Evolutionary conservation across 2,113 vertebrate species (phyloP), one percentile per base, ranked within the genome.

Genomic region (Steatornis caripensis): DNA sequence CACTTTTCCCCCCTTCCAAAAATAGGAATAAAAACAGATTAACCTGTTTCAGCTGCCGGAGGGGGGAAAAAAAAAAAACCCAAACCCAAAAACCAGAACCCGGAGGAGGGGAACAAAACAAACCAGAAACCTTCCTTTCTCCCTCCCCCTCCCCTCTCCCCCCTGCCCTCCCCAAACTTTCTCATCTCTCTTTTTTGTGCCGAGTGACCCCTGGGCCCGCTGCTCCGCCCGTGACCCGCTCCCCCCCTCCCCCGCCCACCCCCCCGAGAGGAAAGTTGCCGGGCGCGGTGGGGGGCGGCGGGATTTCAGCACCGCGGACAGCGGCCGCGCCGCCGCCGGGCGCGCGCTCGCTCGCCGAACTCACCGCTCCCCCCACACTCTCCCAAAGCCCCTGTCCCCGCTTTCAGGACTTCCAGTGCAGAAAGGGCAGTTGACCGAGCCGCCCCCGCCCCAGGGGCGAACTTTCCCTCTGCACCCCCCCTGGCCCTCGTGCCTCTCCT

Each of bases 221-320:
- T 15, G 87, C 61, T 49, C 14, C 70, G 64, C 37, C 54, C 22
- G 51, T 26, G 61, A 68, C 64, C 36, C 39, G 36, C 64, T 45
- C 36, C 26, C 60, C 27, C 18, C 51, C 57, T 6, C 37, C 23
- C 29, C 36, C 26, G 54, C 27, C 18, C 51, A 49, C 7, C 37
- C 23, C 29, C 43, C 41, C 27, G 27, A 15, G 7, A 48, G 71
- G 72, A 60, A 90, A 93, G 84, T 90, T 95, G 53, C 70, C 20
- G 69, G 84, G 66, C 54, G 39, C 69, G 55, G 68, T 57, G 26
- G 86, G 71, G 80, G 41, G 65, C 30, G 41, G 74, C 43, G 83
- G 39, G 80, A 10, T 88, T 98, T 98, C 98, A 99, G 99, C 98
- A 99, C 98, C 98, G 95, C 94, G 98, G 98, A 97, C 98, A 99